Evolutionary conservation across 2,888 invertebrate species (phyloP).

Genomic region (Ferdinandea cuprea): DNA sequence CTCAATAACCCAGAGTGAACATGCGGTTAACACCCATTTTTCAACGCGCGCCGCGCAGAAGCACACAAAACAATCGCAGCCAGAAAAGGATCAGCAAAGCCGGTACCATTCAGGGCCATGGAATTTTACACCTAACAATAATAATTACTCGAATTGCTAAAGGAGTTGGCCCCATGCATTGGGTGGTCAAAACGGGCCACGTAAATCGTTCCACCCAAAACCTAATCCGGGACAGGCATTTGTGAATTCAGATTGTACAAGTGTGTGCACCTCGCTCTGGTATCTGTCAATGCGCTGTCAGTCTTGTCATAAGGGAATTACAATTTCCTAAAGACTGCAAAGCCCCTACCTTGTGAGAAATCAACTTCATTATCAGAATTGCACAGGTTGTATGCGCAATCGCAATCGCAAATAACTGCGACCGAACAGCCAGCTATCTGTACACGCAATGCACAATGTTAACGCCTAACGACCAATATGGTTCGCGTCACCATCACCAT

Average conservation of each 20-base stretch:
- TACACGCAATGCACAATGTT: constrained; percentile 67
- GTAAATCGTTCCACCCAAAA: constrained; percentile 44
- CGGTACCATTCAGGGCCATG: constrained; percentile 52
- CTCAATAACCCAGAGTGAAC: constrained; percentile 59
- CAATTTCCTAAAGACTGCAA: constrained; percentile 51
- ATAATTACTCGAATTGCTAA: constrained; percentile 65
- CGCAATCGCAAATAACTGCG: constrained; percentile 60
- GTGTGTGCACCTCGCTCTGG: constrained; percentile 1
- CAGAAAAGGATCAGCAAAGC: constrained; percentile 62
- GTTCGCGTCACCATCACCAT: constrained; percentile 6
- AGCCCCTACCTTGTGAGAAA: constrained; percentile 36
- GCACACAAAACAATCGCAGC: constrained; percentile 14
- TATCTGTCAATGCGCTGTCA: constrained; percentile 41
- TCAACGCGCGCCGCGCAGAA: constrained; percentile 14
- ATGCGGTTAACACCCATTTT: constrained; percentile 62
- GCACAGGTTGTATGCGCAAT: constrained; percentile 53
- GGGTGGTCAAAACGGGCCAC: constrained; percentile 56
- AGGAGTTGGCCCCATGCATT: constrained; percentile 39
- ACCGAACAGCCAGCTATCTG: constrained; percentile 30
- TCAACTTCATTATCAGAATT: constrained; percentile 68
- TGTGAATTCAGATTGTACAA: constrained; percentile 44
- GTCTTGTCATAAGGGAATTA: constrained; percentile 69
- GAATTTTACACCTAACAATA: constrained; percentile 71
- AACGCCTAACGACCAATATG: constrained; percentile 68
- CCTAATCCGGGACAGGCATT: constrained; percentile 30